A percentile compares a stretch with the other conserved stretches of the same genome.
phyloP scores from a whole-genome alignment of 1,140 invertebrate genomes.

The Aphidius gifuensis region DNA sequence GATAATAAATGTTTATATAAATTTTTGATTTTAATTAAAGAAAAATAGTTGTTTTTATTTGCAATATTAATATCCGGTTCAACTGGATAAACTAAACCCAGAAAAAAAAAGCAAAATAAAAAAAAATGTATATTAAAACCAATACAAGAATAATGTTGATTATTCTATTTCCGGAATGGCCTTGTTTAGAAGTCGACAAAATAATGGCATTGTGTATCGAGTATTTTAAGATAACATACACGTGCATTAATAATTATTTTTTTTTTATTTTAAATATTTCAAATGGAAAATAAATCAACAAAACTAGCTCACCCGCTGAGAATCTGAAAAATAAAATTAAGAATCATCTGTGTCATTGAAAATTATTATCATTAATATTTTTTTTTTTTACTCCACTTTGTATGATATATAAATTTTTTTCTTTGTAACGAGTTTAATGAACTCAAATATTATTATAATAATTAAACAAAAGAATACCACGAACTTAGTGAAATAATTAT shows the following conservation, averaged over 20 bases:
- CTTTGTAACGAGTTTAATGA: no score
- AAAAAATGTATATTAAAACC: constrained; percentile 1
- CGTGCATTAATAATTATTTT: constrained; percentile 8
- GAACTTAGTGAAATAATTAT: no score
- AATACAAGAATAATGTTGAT: constrained; percentile 15
- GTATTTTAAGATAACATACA: constrained; percentile 17
- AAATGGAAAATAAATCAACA: no score
- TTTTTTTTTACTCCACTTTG: background rate
- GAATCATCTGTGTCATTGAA: background rate
- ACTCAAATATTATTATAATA: no score
- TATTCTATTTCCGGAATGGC: constrained; percentile 20
- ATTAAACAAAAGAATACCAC: no score
- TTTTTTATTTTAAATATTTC: constrained; percentile 1
- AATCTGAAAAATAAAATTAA: background rate
- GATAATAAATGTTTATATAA: no score
- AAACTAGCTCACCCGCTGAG: background rate
- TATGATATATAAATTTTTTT: background rate
- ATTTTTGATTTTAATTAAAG: no score
- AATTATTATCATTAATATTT: background rate
- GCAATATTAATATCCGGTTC: background rate
- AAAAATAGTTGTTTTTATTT: no score
- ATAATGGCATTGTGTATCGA: background rate
- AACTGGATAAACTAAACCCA: constrained; percentile 19
- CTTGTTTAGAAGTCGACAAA: constrained; percentile 17
- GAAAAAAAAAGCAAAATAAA: constrained; percentile 15